phyloP scores from a whole-genome alignment of 2,888 invertebrate species.

The Yponomeuta sedellus region DNA sequence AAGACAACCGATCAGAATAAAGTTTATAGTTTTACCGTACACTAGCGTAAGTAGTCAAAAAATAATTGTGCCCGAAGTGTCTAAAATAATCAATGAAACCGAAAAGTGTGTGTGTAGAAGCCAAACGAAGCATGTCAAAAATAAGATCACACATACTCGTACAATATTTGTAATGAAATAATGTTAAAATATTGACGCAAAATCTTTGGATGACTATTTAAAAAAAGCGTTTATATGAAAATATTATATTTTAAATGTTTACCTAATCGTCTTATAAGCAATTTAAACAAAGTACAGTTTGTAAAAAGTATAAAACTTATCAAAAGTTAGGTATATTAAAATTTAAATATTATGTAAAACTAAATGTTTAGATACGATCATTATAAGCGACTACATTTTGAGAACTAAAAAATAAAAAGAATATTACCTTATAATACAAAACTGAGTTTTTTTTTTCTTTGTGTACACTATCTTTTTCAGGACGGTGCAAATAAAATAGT shows the following conservation, averaged over 20 bases:
- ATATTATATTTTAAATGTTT: slow-evolving; percentile 4
- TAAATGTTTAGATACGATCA: slow-evolving; percentile 48
- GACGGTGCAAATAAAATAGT: neutral
- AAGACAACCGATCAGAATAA: too few species aligned
- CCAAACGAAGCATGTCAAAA: slow-evolving; percentile 5
- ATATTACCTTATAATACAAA: neutral
- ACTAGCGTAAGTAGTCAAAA: neutral
- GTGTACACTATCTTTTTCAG: neutral
- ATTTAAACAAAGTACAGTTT: neutral
- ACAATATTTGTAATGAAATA: neutral
- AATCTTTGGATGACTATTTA: neutral
- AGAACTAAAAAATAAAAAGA: neutral
- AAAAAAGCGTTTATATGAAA: neutral
- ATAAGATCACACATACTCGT: neutral
- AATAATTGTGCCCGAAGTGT: neutral
- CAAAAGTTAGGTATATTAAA: neutral
- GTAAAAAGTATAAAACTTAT: neutral
- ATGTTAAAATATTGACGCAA: neutral
- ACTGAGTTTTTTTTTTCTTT: neutral
- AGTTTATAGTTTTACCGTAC: neutral
- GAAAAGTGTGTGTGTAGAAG: neutral
- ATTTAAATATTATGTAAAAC: slow-evolving; percentile 32
- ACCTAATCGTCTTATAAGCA: neutral
- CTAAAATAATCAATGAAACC: neutral
- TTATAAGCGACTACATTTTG: neutral